phyloP scores from a whole-genome alignment of 2,888 invertebrate genomes.

The Malacosoma neustria region DNA sequence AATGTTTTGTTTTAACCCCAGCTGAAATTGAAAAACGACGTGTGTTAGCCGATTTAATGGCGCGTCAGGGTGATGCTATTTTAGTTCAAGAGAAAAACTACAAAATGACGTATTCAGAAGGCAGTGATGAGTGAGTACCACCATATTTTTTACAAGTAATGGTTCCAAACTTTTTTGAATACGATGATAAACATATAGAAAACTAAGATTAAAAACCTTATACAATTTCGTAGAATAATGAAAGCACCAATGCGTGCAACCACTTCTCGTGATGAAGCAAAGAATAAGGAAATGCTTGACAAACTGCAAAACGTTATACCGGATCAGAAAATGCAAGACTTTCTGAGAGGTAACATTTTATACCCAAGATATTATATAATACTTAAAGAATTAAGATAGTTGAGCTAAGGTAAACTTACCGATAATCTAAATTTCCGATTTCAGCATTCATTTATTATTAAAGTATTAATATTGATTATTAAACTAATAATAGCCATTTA shows the following conservation, averaged over 20 bases:
- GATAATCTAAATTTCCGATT: too few relatives aligned
- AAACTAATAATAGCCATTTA: not conserved
- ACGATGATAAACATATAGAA: not conserved
- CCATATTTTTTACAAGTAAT: too few relatives aligned
- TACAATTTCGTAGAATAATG: slow-evolving; percentile 22
- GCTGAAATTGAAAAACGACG: slow-evolving; percentile 34
- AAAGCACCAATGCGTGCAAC: slow-evolving; percentile 31
- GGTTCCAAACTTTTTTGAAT: too few relatives aligned
- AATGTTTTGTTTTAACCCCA: too few relatives aligned
- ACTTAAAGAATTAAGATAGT: too few relatives aligned
- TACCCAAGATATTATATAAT: too few relatives aligned
- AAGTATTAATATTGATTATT: too few relatives aligned
- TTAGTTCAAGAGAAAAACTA: slow-evolving; percentile 32
- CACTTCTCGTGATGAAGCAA: slow-evolving; percentile 20
- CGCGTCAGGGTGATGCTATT: slow-evolving; percentile 27
- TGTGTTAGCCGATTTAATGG: slow-evolving; percentile 41
- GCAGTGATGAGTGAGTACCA: slow-evolving; percentile 41
- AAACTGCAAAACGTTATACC: slow-evolving; percentile 34
- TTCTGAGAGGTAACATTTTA: slow-evolving; percentile 35
- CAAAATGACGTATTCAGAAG: slow-evolving; percentile 39
- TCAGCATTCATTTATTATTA: too few relatives aligned
- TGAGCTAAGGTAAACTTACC: too few relatives aligned
- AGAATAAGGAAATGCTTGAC: slow-evolving; percentile 20
- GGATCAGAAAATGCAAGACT: slow-evolving; percentile 28
- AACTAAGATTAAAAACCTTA: slow-evolving; percentile 3